Percentiles rank a stretch among this genome's conserved stretches.
phyloP scores from a whole-genome alignment of 2,888 invertebrate species.

The Craniophora ligustri region DNA sequence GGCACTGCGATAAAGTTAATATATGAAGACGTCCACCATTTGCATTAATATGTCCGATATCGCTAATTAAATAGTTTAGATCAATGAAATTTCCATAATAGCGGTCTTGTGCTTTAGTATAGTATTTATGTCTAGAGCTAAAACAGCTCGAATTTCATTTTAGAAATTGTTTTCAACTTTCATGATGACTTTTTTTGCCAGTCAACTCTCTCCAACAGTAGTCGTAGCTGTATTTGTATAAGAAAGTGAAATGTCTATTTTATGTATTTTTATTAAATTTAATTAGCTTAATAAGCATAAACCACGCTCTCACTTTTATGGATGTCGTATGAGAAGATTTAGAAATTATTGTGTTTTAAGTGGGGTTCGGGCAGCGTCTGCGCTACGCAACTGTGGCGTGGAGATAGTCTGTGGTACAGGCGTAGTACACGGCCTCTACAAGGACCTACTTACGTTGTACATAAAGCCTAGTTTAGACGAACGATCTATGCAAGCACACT shows the following conservation, averaged over 20 bases:
- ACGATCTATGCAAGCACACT: too few species aligned
- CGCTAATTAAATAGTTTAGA: conserved; percentile 30
- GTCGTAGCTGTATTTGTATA: neutral
- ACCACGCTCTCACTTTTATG: neutral
- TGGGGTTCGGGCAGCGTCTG: too few species aligned
- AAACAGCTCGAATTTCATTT: conserved; percentile 34
- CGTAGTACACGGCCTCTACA: neutral
- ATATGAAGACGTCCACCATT: conserved; percentile 7
- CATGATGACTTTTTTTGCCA: conserved; percentile 26
- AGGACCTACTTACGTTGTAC: neutral
- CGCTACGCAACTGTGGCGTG: neutral
- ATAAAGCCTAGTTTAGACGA: too few species aligned
- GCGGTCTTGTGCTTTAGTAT: conserved; percentile 2
- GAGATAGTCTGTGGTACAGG: neutral
- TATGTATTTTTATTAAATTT: neutral
- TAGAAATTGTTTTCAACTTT: conserved; percentile 42
- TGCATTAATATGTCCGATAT: conserved; percentile 13
- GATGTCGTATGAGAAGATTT: neutral
- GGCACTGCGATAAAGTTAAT: too few species aligned
- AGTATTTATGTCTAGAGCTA: conserved; percentile 4
- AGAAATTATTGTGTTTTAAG: neutral
- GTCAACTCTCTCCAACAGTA: conserved; percentile 23
- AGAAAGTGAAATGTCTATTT: conserved; percentile 5
- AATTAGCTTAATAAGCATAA: neutral
- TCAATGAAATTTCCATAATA: conserved; percentile 45